These are phyloP conservation scores for Poecile atricapillus DNA, from an alignment of 2,113 vertebrate species.

Conservation along the genomic window DNA sequence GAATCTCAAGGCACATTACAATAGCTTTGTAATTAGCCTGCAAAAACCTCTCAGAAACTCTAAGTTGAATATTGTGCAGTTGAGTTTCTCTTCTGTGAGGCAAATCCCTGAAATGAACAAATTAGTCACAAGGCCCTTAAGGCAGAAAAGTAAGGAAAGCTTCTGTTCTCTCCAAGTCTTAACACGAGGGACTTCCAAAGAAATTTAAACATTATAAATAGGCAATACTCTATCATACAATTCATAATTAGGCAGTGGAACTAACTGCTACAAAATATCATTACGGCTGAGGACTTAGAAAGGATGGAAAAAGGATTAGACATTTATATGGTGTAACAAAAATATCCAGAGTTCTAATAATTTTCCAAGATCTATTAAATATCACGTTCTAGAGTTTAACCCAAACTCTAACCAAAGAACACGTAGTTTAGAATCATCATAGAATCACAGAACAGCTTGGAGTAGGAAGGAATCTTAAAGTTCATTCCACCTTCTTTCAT, in stretches of 20 bases:
- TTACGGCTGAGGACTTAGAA: constrained; percentile 5
- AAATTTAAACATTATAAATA: constrained; percentile 61
- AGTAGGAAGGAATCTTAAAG: background rate
- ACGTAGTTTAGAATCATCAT: background rate
- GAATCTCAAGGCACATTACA: constrained; percentile 43
- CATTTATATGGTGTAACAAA: constrained; percentile 31
- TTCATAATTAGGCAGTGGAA: constrained; percentile 60
- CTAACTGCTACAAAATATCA: constrained; percentile 56
- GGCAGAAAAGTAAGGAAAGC: constrained; percentile 51
- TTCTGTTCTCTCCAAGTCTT: constrained; percentile 38
- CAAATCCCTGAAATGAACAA: constrained; percentile 57
- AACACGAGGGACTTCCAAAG: constrained; percentile 26
- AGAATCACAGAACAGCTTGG: background rate
- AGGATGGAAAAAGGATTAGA: constrained; percentile 34
- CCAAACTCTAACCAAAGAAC: background rate
- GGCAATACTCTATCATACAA: constrained; percentile 53
- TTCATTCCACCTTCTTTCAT: background rate
- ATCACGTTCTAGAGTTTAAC: background rate
- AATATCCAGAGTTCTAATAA: constrained; percentile 30
- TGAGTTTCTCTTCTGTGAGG: constrained; percentile 31
- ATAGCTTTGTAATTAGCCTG: constrained; percentile 43
- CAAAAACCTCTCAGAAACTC: constrained; percentile 32
- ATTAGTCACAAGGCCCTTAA: constrained; percentile 51
- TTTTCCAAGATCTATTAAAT: background rate
- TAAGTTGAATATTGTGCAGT: constrained; percentile 17